A percentile compares a stretch with the other conserved stretches of the same genome.
Conservation (phyloP, 2,797 vertebrate genomes). For the Sus cebifrons region DNA sequence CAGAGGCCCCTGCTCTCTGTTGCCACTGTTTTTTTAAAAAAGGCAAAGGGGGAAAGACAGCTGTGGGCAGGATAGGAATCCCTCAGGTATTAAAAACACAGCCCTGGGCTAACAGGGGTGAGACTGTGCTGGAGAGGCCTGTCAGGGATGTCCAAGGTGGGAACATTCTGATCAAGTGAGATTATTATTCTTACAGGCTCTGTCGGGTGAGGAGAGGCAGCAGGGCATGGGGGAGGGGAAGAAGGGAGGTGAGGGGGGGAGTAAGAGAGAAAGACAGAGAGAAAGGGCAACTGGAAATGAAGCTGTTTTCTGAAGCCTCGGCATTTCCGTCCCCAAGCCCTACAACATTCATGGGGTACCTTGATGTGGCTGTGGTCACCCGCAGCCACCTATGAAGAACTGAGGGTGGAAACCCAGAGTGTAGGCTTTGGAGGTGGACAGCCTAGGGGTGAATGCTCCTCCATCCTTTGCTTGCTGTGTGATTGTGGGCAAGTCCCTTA, state of each 20-base stretch:
- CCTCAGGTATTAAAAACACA: background rate
- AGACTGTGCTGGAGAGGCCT: background rate
- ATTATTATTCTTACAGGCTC: conserved; percentile 20
- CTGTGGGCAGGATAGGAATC: conserved; percentile 53
- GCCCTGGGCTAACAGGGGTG: conserved; percentile 41
- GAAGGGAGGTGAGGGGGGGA: background rate
- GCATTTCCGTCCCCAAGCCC: background rate
- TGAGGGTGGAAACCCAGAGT: background rate
- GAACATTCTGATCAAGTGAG: background rate
- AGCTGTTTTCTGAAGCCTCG: background rate
- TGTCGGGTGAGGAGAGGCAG: background rate
- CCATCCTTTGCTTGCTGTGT: background rate
- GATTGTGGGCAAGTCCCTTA: background rate
- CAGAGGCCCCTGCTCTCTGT: conserved; percentile 65
- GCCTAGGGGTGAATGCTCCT: accelerated
- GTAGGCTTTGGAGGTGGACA: background rate
- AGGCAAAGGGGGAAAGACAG: conserved; percentile 58
- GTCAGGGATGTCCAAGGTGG: conserved; percentile 42
- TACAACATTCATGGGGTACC: background rate
- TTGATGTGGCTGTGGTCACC: background rate
- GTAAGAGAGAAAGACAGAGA: background rate
- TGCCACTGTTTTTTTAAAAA: conserved; percentile 59
- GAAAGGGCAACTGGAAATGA: background rate
- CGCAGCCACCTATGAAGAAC: background rate
- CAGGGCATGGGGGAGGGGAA: accelerated